phyloP scores from a whole-genome alignment of 2,888 invertebrate species.

The Malthinus seriepunctatus region DNA sequence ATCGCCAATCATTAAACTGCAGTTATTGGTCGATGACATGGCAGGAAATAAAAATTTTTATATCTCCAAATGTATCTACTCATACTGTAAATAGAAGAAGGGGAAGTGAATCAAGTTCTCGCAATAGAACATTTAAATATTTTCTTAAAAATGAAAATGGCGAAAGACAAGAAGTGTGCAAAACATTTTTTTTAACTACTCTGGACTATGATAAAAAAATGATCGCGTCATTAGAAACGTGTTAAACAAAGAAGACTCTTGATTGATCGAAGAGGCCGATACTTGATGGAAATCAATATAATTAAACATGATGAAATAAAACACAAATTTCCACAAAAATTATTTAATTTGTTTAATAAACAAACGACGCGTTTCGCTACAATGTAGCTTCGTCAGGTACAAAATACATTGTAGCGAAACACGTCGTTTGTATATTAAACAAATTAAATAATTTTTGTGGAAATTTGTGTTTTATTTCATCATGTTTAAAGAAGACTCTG shows the following conservation, averaged over 20 bases:
- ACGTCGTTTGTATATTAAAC: too few relatives aligned
- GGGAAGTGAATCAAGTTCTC: not conserved
- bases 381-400: too few relatives aligned
- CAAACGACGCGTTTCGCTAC: too few relatives aligned
- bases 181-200: not conserved
- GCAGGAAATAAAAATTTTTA: conserved; percentile 13
- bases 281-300: too few relatives aligned
- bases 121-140: conserved; percentile 5
- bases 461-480: too few relatives aligned
- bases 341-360: too few relatives aligned
- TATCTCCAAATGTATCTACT: conserved; percentile 5
- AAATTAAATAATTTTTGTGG: too few relatives aligned
- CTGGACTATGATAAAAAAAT: conserved; percentile 3
- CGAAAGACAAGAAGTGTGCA: not conserved
- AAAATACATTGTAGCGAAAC: too few relatives aligned
- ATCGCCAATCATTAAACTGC: conserved; percentile 3
- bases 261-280: too few relatives aligned
- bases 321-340: too few relatives aligned
- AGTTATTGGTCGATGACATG: conserved; percentile 12
- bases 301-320: too few relatives aligned
- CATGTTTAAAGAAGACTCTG: too few relatives aligned
- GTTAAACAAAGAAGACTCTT: not conserved
- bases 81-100: conserved; percentile 10
- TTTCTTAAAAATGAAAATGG: not conserved
- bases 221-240: not conserved